Evolutionary conservation across 2,888 invertebrate genomes (phyloP).

Genomic region (Bombylius major): DNA sequence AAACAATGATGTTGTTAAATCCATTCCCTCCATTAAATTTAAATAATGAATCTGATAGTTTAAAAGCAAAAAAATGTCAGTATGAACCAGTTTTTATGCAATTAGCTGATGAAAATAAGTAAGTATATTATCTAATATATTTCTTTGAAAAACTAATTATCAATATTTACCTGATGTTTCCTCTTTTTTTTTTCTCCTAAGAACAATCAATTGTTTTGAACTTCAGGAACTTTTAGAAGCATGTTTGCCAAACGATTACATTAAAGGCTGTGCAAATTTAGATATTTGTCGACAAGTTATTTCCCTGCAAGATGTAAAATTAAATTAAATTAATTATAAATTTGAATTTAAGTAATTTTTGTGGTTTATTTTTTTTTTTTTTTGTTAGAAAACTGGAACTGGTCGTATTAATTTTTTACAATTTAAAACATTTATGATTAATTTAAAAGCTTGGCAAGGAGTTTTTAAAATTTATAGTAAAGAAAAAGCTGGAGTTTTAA

Average conservation of each 20-base stretch:
- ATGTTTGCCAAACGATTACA: constrained; percentile 86
- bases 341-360: constrained; percentile 11
- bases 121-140: neutral
- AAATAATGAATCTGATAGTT: constrained; percentile 40
- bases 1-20: constrained; percentile 34
- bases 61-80: constrained; percentile 42
- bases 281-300: constrained; percentile 87
- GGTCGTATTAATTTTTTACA: constrained; percentile 73
- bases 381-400: constrained; percentile 51
- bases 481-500: constrained; percentile 79
- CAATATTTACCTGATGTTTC: neutral
- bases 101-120: constrained; percentile 71
- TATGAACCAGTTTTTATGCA: constrained; percentile 85
- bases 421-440: constrained; percentile 85
- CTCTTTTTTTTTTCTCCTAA: constrained; percentile 15
- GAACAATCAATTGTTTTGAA: constrained; percentile 82
- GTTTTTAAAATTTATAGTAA: constrained; percentile 82
- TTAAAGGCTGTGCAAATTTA: constrained; percentile 84
- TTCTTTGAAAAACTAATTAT: neutral
- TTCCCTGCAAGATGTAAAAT: constrained; percentile 75
- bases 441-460: constrained; percentile 80
- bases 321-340: constrained; percentile 18
- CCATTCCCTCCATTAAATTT: constrained; percentile 30
- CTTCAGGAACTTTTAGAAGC: constrained; percentile 80
- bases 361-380: neutral